phyloP scores from a whole-genome alignment of 2,797 vertebrate genomes.

The Potorous gilbertii region DNA sequence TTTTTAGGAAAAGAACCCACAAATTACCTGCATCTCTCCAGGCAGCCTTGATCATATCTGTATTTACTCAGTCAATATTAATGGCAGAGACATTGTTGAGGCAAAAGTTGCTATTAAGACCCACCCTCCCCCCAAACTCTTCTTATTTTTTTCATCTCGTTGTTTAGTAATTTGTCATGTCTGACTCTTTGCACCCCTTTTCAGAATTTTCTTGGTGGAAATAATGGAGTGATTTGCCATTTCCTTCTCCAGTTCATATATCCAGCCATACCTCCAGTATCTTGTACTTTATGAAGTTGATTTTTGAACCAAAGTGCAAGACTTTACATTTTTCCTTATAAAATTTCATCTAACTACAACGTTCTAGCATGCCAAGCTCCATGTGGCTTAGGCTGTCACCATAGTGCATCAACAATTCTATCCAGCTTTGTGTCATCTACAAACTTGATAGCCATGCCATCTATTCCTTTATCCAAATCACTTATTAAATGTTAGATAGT shows the following conservation, averaged over 20 bases:
- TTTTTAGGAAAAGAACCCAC: constrained; percentile 13
- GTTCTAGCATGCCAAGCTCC: background rate
- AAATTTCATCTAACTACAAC: background rate
- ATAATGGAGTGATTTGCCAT: background rate
- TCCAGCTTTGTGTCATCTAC: background rate
- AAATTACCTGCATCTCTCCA: background rate
- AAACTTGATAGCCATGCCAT: background rate
- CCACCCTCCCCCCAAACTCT: background rate
- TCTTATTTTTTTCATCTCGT: constrained; percentile 26
- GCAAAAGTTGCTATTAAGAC: constrained; percentile 29
- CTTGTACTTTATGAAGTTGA: background rate
- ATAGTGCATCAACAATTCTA: background rate
- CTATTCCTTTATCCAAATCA: background rate
- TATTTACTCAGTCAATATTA: constrained; percentile 33
- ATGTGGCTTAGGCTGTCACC: background rate
- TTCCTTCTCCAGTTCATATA: background rate
- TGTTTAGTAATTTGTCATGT: background rate
- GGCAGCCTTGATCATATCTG: constrained; percentile 44
- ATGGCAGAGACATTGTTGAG: constrained; percentile 8
- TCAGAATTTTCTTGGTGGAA: background rate
- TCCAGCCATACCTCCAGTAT: background rate
- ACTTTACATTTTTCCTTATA: background rate
- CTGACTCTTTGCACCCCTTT: background rate
- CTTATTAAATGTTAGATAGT: background rate
- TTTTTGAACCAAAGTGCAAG: background rate